Percentiles rank a stretch among this genome's conserved stretches.
phyloP scores from a whole-genome alignment of 2,888 invertebrate species.

The Trissolcus brochymenae region DNA sequence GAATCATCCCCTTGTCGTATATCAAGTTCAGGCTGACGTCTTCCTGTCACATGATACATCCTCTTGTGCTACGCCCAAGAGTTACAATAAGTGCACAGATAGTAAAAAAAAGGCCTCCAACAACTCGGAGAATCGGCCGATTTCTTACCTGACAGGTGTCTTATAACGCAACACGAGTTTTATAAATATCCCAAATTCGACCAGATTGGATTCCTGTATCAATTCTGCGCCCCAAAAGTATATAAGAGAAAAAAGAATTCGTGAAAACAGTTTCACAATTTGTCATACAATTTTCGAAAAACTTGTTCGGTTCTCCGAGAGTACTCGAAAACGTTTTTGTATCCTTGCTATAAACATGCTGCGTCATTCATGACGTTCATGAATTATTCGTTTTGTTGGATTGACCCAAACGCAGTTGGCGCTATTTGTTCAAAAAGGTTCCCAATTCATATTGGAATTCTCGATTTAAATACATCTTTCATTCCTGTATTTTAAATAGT shows the following conservation, averaged over 20 bases:
- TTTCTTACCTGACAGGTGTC: slow-evolving; percentile 64
- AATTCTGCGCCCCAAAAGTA: slow-evolving; percentile 4
- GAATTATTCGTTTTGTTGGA: neutral
- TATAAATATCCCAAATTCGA: slow-evolving; percentile 37
- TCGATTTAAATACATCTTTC: neutral
- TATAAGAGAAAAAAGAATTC: slow-evolving; percentile 1
- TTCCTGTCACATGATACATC: slow-evolving; percentile 73
- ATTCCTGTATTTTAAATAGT: too few species aligned
- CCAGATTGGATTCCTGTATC: slow-evolving; percentile 36
- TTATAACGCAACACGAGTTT: slow-evolving; percentile 30
- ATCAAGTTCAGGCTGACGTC: slow-evolving; percentile 67
- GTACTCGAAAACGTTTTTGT: neutral
- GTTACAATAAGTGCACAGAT: slow-evolving; percentile 63
- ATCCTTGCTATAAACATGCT: too few species aligned
- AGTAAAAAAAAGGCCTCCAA: slow-evolving; percentile 49
- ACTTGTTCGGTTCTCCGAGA: neutral
- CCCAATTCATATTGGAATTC: neutral
- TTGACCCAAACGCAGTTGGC: too few species aligned
- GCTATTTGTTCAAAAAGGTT: neutral
- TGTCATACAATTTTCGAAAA: neutral
- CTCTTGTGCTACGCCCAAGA: slow-evolving; percentile 62
- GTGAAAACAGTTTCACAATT: neutral
- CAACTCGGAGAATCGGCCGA: slow-evolving; percentile 40
- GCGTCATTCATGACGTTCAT: neutral
- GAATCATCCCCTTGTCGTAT: slow-evolving; percentile 70